These are phyloP conservation scores for Ectropis grisescens DNA, from an alignment of 1,140 invertebrate species.

Conservation along the genomic window DNA sequence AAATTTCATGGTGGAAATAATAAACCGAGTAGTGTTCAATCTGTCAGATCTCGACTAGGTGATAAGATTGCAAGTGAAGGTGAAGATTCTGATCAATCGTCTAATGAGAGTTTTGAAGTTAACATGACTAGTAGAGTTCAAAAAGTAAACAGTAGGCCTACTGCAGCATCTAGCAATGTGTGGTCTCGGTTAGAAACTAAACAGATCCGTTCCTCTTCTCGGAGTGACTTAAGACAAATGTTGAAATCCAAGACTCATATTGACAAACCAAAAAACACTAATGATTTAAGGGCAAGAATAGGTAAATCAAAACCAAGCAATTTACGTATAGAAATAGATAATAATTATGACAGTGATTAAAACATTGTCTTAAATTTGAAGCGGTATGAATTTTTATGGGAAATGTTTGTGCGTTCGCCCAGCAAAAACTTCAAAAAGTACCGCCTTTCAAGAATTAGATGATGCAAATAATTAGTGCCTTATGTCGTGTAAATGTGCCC, in stretches of 20 bases:
- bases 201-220: slow-evolving; percentile 12
- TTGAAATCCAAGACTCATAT: slow-evolving; percentile 41
- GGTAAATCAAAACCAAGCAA: slow-evolving; percentile 53
- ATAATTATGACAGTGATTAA: slow-evolving; percentile 32
- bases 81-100: slow-evolving; percentile 29
- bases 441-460: too few relatives aligned
- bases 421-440: too few relatives aligned
- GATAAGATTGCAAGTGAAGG: slow-evolving; percentile 24
- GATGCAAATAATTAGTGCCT: too few relatives aligned
- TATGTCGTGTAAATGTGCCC: too few relatives aligned
- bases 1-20: slow-evolving; percentile 21
- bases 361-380: too few relatives aligned
- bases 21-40: too few relatives aligned
- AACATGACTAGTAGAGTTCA: slow-evolving; percentile 53
- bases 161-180: slow-evolving; percentile 49
- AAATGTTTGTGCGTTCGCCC: too few relatives aligned
- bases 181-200: slow-evolving; percentile 71
- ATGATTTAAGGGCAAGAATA: slow-evolving; percentile 50
- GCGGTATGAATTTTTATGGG: too few relatives aligned
- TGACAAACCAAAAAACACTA: slow-evolving; percentile 18
- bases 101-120: slow-evolving; percentile 28
- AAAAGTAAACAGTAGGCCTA: slow-evolving; percentile 32
- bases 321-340: slow-evolving; percentile 66
- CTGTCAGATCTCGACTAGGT: slow-evolving; percentile 46
- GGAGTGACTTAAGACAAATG: slow-evolving; percentile 46